Evolutionary conservation across 2,888 invertebrate species (phyloP).

Genomic region (Acanthoscelides obtectus): DNA sequence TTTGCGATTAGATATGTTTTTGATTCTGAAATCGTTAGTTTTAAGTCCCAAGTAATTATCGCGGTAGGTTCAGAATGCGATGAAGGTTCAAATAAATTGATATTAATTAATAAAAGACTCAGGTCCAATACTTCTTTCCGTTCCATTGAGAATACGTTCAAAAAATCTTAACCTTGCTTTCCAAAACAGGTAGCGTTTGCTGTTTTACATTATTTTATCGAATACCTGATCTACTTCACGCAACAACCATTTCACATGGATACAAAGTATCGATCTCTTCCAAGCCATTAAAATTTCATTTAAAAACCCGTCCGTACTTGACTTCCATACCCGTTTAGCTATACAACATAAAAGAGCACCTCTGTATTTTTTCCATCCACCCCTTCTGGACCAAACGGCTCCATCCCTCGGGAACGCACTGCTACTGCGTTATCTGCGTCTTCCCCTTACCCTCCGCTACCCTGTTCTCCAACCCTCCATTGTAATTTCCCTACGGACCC

Average conservation of each 20-base stretch:
- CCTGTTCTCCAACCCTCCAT: conserved; percentile 8
- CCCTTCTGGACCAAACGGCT: conserved; percentile 33
- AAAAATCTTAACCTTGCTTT: too few species aligned
- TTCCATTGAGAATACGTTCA: too few species aligned
- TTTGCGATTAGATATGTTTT: too few species aligned
- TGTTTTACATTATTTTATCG: too few species aligned
- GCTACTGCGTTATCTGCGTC: conserved; percentile 17
- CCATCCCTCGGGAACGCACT: conserved; percentile 19
- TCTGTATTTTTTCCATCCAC: conserved; percentile 16
- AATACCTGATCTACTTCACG: too few species aligned
- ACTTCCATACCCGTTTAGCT: not conserved
- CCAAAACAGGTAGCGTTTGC: too few species aligned
- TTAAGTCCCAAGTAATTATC: too few species aligned
- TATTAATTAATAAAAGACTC: too few species aligned
- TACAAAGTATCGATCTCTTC: not conserved
- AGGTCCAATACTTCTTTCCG: too few species aligned
- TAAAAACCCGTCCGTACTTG: not conserved
- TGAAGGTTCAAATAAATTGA: too few species aligned
- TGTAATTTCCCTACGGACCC: conserved; percentile 5
- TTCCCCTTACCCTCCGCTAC: conserved; percentile 2
- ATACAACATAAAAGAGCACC: not conserved
- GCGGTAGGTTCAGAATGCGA: too few species aligned
- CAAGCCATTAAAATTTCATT: not conserved
- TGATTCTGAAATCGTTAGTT: too few species aligned
- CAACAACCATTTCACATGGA: not conserved